phyloP scores from a whole-genome alignment of 2,797 vertebrate species.

The Dipus sagitta region DNA sequence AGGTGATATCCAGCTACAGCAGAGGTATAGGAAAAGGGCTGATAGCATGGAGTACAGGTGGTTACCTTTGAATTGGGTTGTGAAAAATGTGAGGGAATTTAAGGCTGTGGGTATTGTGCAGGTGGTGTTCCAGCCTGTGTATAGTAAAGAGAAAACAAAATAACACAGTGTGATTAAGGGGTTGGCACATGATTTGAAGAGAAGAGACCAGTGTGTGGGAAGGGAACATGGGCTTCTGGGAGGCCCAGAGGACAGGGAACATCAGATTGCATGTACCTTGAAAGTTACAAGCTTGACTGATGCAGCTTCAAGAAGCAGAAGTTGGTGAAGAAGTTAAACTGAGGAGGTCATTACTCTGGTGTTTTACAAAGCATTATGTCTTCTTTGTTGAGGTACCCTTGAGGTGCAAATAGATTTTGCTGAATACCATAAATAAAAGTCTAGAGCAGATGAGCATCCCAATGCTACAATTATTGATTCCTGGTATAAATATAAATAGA shows the following conservation, averaged over 20 bases:
- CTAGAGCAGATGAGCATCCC: slow-evolving; percentile 1
- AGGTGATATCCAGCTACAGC: background rate
- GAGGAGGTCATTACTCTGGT: background rate
- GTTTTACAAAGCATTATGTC: background rate
- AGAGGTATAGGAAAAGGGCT: background rate
- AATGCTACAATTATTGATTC: slow-evolving; percentile 6
- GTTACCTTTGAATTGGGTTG: slow-evolving; percentile 3
- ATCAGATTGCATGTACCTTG: background rate
- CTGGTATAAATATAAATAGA: background rate
- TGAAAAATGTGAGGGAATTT: slow-evolving; percentile 21
- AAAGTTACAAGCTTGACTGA: background rate
- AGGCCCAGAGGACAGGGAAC: background rate
- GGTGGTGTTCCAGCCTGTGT: background rate
- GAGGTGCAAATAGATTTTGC: slow-evolving; percentile 10
- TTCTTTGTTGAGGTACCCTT: background rate
- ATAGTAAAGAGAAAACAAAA: slow-evolving; percentile 19
- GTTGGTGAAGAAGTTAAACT: background rate
- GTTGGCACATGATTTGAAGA: background rate
- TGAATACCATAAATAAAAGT: slow-evolving; percentile 40
- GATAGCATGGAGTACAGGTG: background rate
- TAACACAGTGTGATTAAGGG: background rate
- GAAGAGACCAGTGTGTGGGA: background rate
- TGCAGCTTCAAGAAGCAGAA: background rate
- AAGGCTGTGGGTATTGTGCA: background rate
- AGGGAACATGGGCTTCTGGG: background rate